Conservation (phyloP, 2,113 vertebrate species). For the Nothocercus nigrocapillus region DNA sequence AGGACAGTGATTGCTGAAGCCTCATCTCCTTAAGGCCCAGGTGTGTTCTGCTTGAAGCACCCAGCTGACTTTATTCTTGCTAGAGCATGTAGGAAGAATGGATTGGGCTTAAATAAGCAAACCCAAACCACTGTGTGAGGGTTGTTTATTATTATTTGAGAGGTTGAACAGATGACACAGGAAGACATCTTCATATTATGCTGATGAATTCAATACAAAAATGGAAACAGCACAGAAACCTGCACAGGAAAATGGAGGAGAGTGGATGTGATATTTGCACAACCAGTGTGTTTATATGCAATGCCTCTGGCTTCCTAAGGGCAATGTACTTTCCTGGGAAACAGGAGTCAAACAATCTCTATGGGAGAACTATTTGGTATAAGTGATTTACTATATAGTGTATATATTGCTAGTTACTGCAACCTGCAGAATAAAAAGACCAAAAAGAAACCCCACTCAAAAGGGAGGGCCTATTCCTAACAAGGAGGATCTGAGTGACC, state of each 20-base stretch:
- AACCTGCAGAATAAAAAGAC: not conserved
- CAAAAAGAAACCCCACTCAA: not conserved
- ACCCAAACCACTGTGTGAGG: not conserved
- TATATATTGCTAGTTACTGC: not conserved
- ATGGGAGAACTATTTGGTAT: not conserved
- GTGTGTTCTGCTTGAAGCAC: not conserved
- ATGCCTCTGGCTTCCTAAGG: not conserved
- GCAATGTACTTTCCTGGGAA: not conserved
- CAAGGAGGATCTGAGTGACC: not conserved
- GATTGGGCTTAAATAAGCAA: not conserved
- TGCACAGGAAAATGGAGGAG: not conserved
- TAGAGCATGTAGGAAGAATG: accelerated
- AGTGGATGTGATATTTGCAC: too few species aligned
- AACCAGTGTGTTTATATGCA: not conserved
- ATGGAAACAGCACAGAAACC: not conserved
- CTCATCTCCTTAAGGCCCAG: too few species aligned
- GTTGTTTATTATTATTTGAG: not conserved
- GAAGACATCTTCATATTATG: not conserved
- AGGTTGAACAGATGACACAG: not conserved
- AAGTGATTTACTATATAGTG: not conserved
- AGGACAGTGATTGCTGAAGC: not conserved
- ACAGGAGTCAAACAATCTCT: not conserved
- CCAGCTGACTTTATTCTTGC: not conserved
- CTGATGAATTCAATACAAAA: not conserved
- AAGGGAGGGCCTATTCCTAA: not conserved